phyloP scores from a whole-genome alignment of 30 jellyfish, hydroid and myxozoan species.

The Phacellophora camtschatica region DNA sequence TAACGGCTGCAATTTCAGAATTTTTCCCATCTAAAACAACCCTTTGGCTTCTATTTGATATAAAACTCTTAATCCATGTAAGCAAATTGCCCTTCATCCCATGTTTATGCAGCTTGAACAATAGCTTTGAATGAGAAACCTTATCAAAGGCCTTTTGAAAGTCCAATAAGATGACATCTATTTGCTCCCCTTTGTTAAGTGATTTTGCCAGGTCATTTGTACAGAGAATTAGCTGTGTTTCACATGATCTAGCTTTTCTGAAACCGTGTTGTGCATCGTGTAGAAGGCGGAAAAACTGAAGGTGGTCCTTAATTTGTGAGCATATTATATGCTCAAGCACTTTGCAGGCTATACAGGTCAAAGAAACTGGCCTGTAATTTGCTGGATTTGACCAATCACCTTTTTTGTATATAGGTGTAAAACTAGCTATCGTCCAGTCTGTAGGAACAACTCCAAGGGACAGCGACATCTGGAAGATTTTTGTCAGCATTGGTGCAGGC shows the following conservation, averaged over 20 bases:
- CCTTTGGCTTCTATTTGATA: background rate
- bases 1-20: background rate
- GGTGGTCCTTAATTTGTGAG: background rate
- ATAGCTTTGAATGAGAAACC: slow-evolving; percentile 3
- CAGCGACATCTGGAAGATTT: slow-evolving; percentile 1
- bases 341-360: slow-evolving; percentile 12
- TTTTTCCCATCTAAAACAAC: slow-evolving; percentile 5
- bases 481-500: slow-evolving; percentile 11
- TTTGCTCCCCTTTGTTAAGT: background rate
- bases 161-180: slow-evolving; percentile 6
- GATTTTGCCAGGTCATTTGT: background rate
- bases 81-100: slow-evolving; percentile 19
- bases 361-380: slow-evolving; percentile 10
- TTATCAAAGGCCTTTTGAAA: slow-evolving; percentile 16
- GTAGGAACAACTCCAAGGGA: background rate
- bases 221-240: slow-evolving; percentile 12
- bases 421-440: slow-evolving; percentile 24
- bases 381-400: slow-evolving; percentile 4
- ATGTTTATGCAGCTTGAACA: background rate
- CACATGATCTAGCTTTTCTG: slow-evolving; percentile 1
- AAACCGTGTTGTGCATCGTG: slow-evolving; percentile 21
- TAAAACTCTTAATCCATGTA: slow-evolving; percentile 5
- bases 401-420: slow-evolving; percentile 24
- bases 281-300: background rate
- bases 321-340: slow-evolving; percentile 12